A percentile compares a stretch with the other conserved stretches of the same genome.
phyloP scores from a whole-genome alignment of 2,888 invertebrate genomes.

The Idaea aversata region DNA sequence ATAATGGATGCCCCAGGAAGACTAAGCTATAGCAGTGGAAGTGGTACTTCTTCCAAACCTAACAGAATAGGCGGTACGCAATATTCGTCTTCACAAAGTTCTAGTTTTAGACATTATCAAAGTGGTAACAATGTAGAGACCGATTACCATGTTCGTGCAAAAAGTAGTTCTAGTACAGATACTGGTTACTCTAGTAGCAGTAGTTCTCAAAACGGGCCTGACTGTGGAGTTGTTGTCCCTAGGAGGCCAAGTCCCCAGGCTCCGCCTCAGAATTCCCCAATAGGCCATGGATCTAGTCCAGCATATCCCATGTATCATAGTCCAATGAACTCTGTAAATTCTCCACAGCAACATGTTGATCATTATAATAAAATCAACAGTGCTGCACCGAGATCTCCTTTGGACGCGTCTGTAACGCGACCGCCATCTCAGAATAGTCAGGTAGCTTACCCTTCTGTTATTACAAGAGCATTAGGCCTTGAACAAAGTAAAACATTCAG shows the following conservation, averaged over 20 bases:
- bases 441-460: constrained; percentile 91
- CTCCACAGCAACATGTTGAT: constrained; percentile 84
- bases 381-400: constrained; percentile 84
- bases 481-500: constrained; percentile 79
- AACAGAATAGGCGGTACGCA: constrained; percentile 74
- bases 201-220: constrained; percentile 83
- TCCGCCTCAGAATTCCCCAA: constrained; percentile 86
- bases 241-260: constrained; percentile 86
- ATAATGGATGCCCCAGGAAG: constrained; percentile 86
- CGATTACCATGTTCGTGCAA: constrained; percentile 82
- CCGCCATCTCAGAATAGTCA: constrained; percentile 81
- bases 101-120: constrained; percentile 83
- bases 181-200: constrained; percentile 82
- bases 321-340: constrained; percentile 88
- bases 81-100: constrained; percentile 73
- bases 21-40: constrained; percentile 81
- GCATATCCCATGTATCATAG: constrained; percentile 92
- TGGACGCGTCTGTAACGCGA: constrained; percentile 85
- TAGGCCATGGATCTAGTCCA: constrained; percentile 88
- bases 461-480: constrained; percentile 85
- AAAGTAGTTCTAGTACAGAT: constrained; percentile 82
- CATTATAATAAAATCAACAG: constrained; percentile 72
- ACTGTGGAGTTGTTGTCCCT: constrained; percentile 83
- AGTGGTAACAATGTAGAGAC: constrained; percentile 80
- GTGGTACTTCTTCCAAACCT: constrained; percentile 73